Percentiles rank a stretch among this genome's conserved stretches.
phyloP scores from a whole-genome alignment of 2,888 invertebrate genomes.

The Prosapia bicincta region DNA sequence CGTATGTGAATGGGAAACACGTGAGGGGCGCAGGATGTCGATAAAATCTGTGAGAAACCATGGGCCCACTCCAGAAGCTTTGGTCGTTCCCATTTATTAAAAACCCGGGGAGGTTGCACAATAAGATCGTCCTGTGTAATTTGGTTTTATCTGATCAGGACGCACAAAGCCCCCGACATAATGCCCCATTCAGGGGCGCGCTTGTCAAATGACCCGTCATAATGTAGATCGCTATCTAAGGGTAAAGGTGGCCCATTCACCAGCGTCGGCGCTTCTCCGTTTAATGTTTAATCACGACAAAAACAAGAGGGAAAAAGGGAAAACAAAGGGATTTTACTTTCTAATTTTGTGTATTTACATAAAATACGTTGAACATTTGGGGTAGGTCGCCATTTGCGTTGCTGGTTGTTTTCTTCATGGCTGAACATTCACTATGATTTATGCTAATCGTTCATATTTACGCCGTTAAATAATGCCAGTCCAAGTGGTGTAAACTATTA shows the following conservation, averaged over 20 bases:
- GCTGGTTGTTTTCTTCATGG: background rate
- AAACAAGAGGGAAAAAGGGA: background rate
- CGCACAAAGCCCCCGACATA: background rate
- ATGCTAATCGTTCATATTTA: background rate
- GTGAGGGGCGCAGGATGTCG: background rate
- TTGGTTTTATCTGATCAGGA: background rate
- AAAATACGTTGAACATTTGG: background rate
- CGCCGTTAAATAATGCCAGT: too few relatives aligned
- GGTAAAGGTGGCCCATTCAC: background rate
- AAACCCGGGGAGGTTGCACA: background rate
- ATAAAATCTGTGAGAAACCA: background rate
- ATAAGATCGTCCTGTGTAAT: background rate
- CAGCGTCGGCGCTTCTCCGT: background rate
- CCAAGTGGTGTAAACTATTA: too few relatives aligned
- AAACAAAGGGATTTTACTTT: background rate
- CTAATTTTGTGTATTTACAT: background rate
- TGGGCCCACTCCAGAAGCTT: background rate
- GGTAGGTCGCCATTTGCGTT: background rate
- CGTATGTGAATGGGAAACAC: background rate
- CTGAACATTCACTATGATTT: background rate
- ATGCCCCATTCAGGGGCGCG: background rate
- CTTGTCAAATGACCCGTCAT: background rate
- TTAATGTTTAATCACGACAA: background rate
- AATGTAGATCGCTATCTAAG: background rate
- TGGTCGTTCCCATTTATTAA: background rate